Conservation (phyloP, 2,113 vertebrate genomes). For the Arizona elegans region DNA sequence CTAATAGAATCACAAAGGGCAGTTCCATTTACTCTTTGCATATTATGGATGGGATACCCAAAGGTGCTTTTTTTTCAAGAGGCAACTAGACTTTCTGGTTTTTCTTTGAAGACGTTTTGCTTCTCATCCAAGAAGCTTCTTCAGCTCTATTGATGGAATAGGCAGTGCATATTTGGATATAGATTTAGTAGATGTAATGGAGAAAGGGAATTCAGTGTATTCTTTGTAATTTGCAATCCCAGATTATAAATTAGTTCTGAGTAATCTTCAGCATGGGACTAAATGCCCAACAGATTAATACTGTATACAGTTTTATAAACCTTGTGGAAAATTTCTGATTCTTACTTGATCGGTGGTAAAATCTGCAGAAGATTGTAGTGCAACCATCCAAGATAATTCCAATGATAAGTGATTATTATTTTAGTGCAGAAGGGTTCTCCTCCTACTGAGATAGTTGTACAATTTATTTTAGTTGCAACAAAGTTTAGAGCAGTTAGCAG, state of each 20-base stretch:
- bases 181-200: not conserved
- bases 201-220: not conserved
- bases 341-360: not conserved
- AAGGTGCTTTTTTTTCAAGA: no score
- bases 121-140: no score
- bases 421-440: not conserved
- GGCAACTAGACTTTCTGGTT: no score
- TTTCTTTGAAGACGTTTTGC: no score
- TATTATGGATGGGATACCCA: not conserved
- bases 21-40: not conserved
- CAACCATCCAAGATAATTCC: not conserved
- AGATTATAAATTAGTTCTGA: not conserved
- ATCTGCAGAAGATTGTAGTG: not conserved
- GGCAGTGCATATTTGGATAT: not conserved
- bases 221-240: not conserved
- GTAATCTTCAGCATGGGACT: not conserved
- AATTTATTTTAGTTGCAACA: not conserved
- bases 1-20: not conserved
- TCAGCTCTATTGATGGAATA: not conserved
- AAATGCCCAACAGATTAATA: not conserved
- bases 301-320: not conserved
- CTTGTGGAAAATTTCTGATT: not conserved
- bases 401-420: not conserved
- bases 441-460: not conserved
- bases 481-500: not conserved